Evolutionary conservation across 2,797 vertebrate species (phyloP), one percentile per base, ranked within the genome.

Genomic region (Toxotes lorentzi): DNA sequence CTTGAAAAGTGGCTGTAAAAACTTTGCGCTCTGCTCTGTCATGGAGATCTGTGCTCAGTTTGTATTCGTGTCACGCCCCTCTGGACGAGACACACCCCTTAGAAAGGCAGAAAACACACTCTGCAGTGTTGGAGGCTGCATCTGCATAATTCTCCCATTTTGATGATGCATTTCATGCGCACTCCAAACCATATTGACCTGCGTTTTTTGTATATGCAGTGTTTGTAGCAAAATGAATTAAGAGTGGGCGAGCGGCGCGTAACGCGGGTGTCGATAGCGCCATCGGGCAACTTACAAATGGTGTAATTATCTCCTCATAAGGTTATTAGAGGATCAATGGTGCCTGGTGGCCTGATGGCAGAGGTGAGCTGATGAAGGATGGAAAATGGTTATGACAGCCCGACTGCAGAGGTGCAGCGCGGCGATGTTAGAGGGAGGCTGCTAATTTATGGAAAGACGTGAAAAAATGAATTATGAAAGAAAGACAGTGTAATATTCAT

Each of bases 251-350:
- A 86, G 85, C 69, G 38, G 82, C 57, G 60, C 30, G 63, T 81
- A 92, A 87, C 88, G 85, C 58, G 32, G 82, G 27, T 76, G 81
- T 93, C 91, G 58, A 94, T 93, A 92, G 65, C 8, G 78, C 91
- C 86, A 81, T 47, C 59, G 73, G 90, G 71, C 70, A 53, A 87
- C 88, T 93, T 92, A 93, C 90, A 92, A 79, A 94, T 92, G 92
- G 89, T 81, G 86, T 93, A 89, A 94, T 94, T 93, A 94, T 93
- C 90, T 90, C 77, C 88, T 91, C 90, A 86, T 92, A 81, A 90
- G 88, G 90, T 92, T 92, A 93, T 91, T 92, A 92, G 83, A 65
- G 82, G 90, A 93, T 94, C 93, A 86, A 93, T 94, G 88, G 69
- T 66, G 88, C 78, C 88, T 84, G 89, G 79, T 82, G 83, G 88